phyloP scores from a whole-genome alignment of 2,888 invertebrate genomes.

The Sceliomorpha sp. region DNA sequence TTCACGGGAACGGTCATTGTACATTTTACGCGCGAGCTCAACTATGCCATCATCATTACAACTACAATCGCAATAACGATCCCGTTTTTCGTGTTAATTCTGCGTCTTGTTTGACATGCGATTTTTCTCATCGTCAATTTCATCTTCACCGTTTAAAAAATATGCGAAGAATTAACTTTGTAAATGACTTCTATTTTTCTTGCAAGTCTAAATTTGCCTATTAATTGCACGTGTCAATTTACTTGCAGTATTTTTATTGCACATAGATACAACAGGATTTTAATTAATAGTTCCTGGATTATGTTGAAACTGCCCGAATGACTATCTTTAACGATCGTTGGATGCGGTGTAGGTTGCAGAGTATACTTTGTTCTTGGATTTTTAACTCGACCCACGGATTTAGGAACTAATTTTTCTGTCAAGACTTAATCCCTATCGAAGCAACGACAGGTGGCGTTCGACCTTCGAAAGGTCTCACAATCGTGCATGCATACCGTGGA shows the following conservation, averaged over 20 bases:
- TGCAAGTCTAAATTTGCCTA: conserved; percentile 8
- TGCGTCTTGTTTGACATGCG: conserved; percentile 37
- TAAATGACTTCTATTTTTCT: conserved; percentile 23
- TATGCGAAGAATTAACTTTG: too few species aligned
- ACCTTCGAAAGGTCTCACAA: conserved; percentile 67
- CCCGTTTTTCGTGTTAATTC: conserved; percentile 29
- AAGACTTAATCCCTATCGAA: conserved; percentile 32
- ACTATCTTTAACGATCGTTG: too few species aligned
- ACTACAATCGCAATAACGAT: conserved; percentile 51
- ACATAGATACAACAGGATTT: too few species aligned
- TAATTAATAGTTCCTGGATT: not conserved
- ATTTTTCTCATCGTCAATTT: conserved; percentile 40
- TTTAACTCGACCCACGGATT: conserved; percentile 39
- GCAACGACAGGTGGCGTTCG: conserved; percentile 66
- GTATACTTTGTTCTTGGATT: conserved; percentile 27
- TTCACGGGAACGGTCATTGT: conserved; percentile 54
- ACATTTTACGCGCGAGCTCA: conserved; percentile 45
- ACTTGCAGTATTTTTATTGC: too few species aligned
- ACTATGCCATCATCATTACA: conserved; percentile 51
- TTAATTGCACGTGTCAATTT: too few species aligned
- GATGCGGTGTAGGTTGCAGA: conserved; percentile 7
- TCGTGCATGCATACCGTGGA: conserved; percentile 45
- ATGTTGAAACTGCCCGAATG: conserved; percentile 1
- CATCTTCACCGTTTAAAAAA: conserved; percentile 39
- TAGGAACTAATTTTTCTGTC: conserved; percentile 44